Conservation (phyloP, 1,140 invertebrate genomes). For the Maniola jurtina region DNA sequence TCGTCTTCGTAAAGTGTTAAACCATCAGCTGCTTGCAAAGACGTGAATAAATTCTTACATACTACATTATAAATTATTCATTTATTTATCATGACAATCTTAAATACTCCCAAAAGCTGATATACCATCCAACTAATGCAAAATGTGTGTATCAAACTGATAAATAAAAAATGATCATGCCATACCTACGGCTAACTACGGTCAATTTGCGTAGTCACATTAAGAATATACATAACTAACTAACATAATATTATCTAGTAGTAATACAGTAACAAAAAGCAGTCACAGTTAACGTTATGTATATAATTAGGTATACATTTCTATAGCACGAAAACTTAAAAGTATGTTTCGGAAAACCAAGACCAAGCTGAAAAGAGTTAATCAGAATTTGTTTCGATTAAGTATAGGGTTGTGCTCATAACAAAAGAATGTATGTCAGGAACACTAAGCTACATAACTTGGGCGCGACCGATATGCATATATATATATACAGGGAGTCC, state of each 20-base stretch:
- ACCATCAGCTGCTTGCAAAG: constrained; percentile 84
- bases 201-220: constrained; percentile 17
- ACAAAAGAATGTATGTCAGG: constrained; percentile 56
- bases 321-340: constrained; percentile 34
- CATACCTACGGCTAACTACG: constrained; percentile 30
- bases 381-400: constrained; percentile 70
- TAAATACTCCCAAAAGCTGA: constrained; percentile 28
- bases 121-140: constrained; percentile 29
- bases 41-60: constrained; percentile 73
- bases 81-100: constrained; percentile 26
- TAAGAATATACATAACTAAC: constrained; percentile 14
- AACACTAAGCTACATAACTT: constrained; percentile 51
- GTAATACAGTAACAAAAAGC: constrained; percentile 20
- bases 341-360: constrained; percentile 57
- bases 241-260: constrained; percentile 16
- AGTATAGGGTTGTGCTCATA: constrained; percentile 67
- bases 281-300: constrained; percentile 19
- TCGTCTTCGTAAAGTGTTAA: constrained; percentile 82
- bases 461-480: constrained; percentile 26
- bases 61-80: constrained; percentile 47
- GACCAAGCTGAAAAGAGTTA: constrained; percentile 79
- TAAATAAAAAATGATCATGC: constrained; percentile 32
- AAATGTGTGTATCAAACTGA: constrained; percentile 31
- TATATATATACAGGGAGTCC: constrained; percentile 37
- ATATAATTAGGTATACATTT: constrained; percentile 10